Evolutionary conservation across 2,888 invertebrate species (phyloP).

Genomic region (Melanostoma scalare): DNA sequence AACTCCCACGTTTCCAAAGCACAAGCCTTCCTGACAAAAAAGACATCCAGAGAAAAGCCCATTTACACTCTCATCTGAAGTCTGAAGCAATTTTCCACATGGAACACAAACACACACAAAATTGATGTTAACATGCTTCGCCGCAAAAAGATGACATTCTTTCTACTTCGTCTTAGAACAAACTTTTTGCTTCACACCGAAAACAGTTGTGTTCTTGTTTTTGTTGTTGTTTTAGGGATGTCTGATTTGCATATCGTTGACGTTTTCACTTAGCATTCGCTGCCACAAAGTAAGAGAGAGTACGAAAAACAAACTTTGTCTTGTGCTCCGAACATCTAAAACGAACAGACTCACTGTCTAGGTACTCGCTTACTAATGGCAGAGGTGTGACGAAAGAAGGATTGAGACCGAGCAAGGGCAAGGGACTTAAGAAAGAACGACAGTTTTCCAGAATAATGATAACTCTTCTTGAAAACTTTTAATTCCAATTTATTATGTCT

Average conservation of each 20-base stretch:
- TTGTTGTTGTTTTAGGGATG: neutral
- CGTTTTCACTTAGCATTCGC: slow-evolving; percentile 38
- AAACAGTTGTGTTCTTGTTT: slow-evolving; percentile 8
- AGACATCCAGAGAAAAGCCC: neutral
- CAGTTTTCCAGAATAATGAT: slow-evolving; percentile 41
- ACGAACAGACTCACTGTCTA: slow-evolving; percentile 3
- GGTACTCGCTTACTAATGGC: neutral
- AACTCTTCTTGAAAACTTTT: slow-evolving; percentile 46
- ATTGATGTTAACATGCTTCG: slow-evolving; percentile 35
- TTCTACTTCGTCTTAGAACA: slow-evolving; percentile 16
- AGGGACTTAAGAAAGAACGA: neutral
- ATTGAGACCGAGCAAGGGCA: too few species aligned
- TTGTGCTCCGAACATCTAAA: neutral
- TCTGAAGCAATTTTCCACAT: slow-evolving; percentile 52
- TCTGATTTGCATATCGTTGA: slow-evolving; percentile 59
- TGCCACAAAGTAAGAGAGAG: neutral
- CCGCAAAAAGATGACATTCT: slow-evolving; percentile 18
- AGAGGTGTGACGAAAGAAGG: neutral
- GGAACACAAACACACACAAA: slow-evolving; percentile 30
- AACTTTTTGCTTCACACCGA: slow-evolving; percentile 39
- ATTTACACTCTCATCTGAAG: slow-evolving; percentile 1
- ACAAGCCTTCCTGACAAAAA: neutral
- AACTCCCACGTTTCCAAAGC: neutral
- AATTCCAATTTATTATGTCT: slow-evolving; percentile 61
- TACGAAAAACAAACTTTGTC: neutral